Evolutionary conservation across 2,888 invertebrate species (phyloP).

Genomic region (Ophion slaviceki): DNA sequence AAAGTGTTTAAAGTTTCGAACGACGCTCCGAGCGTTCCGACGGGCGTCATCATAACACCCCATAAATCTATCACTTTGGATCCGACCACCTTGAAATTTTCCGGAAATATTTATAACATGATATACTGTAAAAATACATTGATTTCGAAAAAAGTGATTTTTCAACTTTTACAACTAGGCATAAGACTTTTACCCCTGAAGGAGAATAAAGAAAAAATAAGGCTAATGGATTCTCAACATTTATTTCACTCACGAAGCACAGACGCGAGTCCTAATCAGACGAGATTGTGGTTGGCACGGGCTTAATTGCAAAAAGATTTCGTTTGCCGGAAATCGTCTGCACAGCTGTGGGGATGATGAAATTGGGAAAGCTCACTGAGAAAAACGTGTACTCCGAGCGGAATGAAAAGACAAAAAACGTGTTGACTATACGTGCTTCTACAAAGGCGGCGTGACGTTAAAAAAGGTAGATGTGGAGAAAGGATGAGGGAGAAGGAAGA

Average conservation of each 20-base stretch:
- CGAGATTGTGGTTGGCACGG: conserved; percentile 9
- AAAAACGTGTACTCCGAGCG: neutral
- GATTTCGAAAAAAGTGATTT: too few relatives aligned
- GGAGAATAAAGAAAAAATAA: too few relatives aligned
- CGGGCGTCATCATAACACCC: too few relatives aligned
- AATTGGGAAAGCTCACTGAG: conserved; percentile 18
- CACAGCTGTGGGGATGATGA: neutral
- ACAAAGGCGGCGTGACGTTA: conserved; percentile 11
- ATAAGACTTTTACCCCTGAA: too few relatives aligned
- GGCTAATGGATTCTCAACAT: neutral
- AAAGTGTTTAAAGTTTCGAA: too few relatives aligned
- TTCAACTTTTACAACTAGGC: too few relatives aligned
- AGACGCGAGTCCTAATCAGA: conserved; percentile 14
- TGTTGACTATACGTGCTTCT: conserved; percentile 17
- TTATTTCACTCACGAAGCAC: neutral
- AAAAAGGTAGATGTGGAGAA: neutral
- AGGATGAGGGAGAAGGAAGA: neutral
- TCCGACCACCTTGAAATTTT: too few relatives aligned
- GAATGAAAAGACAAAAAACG: neutral
- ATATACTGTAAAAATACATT: too few relatives aligned
- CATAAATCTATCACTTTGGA: too few relatives aligned
- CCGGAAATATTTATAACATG: too few relatives aligned
- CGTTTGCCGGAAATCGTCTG: conserved; percentile 1
- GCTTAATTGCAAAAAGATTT: conserved; percentile 36
- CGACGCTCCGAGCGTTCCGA: too few relatives aligned